Evolutionary conservation across 2,797 vertebrate genomes (phyloP), one percentile per base, ranked within the genome.

Genomic region (Microchirus variegatus): DNA sequence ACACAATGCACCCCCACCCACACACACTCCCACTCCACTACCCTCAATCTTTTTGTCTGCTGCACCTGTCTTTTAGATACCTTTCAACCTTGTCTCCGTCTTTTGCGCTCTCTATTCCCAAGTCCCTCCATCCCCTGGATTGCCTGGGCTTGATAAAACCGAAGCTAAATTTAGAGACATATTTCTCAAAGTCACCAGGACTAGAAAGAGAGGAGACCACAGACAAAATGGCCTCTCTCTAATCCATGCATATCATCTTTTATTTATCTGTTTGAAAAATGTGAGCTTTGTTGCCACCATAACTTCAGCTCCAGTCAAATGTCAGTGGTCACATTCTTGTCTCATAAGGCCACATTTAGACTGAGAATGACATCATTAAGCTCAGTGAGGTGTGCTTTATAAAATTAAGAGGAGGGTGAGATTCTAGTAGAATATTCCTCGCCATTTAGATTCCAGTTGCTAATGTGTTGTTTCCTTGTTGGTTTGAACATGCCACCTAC

Each of bases 121-220:
- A 77, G 83, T 80, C 74, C 55, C 72, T 70, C 72, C 72, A 68
- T 87, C 76, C 78, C 71, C 69, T 63, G 77, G 80, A 90, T 94
- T 90, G 91, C 87, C 85, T 79, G 80, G 84, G 90, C 90, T 90
- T 92, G 93, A 94, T 96, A 94, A 96, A 95, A 94, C 92, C 89
- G 91, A 85, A 89, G 89, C 95, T 95, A 95, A 95, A 95, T 94
- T 95, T 94, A 95, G 95, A 92, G 83, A 78, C 42, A 68, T 91
- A 89, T 91, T 89, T 87, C 81, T 84, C 83, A 86, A 84, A 89
- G 86, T 85, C 78, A 80, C 69, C 67, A 15, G 80, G 81, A 80
- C 83, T 66, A 66, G 53, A 53, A 31, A 53, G 50, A 18, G 50
- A 53, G 35, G 38, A 11, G 72, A 70, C 64, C 53, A 59, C 75